Base-by-base conservation (phyloP, 2,113 vertebrate genomes). In the Myrmecobius fasciatus region DNA sequence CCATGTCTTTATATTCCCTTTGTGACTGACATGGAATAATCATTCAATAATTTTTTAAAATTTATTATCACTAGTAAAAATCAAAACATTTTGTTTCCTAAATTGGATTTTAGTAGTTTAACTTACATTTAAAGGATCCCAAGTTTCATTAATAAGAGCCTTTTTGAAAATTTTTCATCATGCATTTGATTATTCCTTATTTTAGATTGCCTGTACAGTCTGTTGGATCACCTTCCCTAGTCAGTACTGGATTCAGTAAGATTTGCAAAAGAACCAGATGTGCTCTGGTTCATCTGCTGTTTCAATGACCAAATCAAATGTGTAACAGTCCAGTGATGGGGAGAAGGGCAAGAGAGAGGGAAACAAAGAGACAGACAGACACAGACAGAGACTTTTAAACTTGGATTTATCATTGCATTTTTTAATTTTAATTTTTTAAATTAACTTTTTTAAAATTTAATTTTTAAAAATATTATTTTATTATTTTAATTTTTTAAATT, bases 221-320 rank as follows among this genome's bases (percentile, higher is more conserved):
- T 53, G 89, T 96, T 56, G 14, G 26, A 51, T 96, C 47, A 53
- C 75, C 25, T 11, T 94, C 49, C 43, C 4, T 14, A 36, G 56
- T 91, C 89, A 91, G 94, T 96, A 96, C 95, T 95, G 97, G 75
- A 95, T 95, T 96, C 94, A 96, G 9, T 92, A 14, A 67, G 31
- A 75, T 94, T 90, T 91, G 94, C 95, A 95, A 20, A 93, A 96
- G 89, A 60, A 11, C 92, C 96, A 97, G 93, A 94, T 96, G 94
- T 96, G 83, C 91, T 92, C 83, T 89, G 90, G 89, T 52, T 83
- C 92, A 89, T 83, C 48, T 91, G 51, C 67, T 89, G 0, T 88
- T 93, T 92, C 93, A n/a, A 49, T 94, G 83, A 90, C 52, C 89
- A 95, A 97, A 94, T 92, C 75, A 96, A 54, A 92, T 26, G 9